Evolutionary conservation across 2,888 invertebrate genomes (phyloP).

Genomic region (Standfussiana lucernea): DNA sequence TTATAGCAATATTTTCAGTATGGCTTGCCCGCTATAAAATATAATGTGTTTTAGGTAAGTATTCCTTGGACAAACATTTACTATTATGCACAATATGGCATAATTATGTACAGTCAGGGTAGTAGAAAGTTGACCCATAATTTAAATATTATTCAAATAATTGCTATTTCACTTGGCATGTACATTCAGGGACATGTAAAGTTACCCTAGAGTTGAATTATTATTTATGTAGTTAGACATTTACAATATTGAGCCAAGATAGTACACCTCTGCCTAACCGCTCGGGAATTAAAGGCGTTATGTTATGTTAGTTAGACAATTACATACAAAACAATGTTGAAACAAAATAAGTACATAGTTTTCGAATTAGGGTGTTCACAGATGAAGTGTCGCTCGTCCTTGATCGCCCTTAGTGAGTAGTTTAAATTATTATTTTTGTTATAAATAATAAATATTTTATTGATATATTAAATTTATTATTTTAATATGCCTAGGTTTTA

Average conservation of each 20-base stretch:
- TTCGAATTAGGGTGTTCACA: slow-evolving; percentile 17
- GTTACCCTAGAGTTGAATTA: too few relatives aligned
- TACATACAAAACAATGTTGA: slow-evolving; percentile 7
- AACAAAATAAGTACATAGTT: slow-evolving; percentile 27
- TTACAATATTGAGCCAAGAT: neutral
- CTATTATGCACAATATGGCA: too few relatives aligned
- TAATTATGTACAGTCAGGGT: neutral
- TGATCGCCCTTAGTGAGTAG: slow-evolving; percentile 14
- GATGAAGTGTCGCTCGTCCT: slow-evolving; percentile 6
- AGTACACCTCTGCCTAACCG: neutral
- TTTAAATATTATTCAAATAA: neutral
- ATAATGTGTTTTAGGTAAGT: too few relatives aligned
- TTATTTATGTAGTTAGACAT: slow-evolving; percentile 19
- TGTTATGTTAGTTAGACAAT: slow-evolving; percentile 20
- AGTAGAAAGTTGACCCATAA: neutral
- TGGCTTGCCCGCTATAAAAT: too few relatives aligned
- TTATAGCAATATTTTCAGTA: neutral
- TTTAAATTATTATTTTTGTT: slow-evolving; percentile 42
- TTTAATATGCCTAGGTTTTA: slow-evolving; percentile 34
- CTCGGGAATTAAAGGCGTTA: neutral
- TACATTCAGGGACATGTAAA: too few relatives aligned
- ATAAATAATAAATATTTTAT: slow-evolving; percentile 40
- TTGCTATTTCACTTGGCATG: neutral
- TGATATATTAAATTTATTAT: slow-evolving; percentile 35
- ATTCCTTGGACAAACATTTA: too few relatives aligned